These are phyloP conservation scores for Tetanocera ferruginea DNA, from an alignment of 2,888 invertebrate genomes.

Conservation along the genomic window DNA sequence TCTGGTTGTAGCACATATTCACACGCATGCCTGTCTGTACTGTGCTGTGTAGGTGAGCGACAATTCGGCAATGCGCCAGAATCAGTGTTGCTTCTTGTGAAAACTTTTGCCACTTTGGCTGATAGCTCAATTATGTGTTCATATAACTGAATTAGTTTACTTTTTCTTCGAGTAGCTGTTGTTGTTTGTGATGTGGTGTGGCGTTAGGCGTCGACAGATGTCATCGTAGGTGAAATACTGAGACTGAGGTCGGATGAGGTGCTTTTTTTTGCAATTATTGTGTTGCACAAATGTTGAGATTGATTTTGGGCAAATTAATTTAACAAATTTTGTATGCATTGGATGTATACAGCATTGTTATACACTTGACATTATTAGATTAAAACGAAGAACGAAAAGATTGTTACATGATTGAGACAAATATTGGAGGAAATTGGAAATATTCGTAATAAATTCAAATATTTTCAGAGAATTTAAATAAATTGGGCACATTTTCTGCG, in stretches of 20 bases:
- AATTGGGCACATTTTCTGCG: too few species aligned
- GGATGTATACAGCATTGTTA: neutral
- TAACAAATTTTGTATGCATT: conserved; percentile 28
- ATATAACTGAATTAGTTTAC: conserved; percentile 48
- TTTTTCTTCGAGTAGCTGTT: conserved; percentile 32
- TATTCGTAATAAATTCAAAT: too few species aligned
- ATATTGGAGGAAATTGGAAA: too few species aligned
- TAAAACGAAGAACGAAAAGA: too few species aligned
- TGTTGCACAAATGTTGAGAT: too few species aligned
- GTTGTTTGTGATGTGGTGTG: conserved; percentile 10
- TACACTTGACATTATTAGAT: too few species aligned
- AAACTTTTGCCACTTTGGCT: conserved; percentile 45
- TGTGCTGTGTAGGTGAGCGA: neutral
- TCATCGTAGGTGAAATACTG: neutral
- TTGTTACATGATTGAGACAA: too few species aligned
- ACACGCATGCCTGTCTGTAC: conserved; percentile 7
- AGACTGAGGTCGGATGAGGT: neutral
- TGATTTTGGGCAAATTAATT: too few species aligned
- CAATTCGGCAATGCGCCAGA: conserved; percentile 24
- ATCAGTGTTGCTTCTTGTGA: conserved; percentile 34
- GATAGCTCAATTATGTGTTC: conserved; percentile 48
- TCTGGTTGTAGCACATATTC: neutral
- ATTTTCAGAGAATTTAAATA: too few species aligned
- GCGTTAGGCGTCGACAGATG: conserved; percentile 32
- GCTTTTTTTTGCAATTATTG: too few species aligned